phyloP scores from a whole-genome alignment of 2,888 invertebrate species.

The Myathropa florea region DNA sequence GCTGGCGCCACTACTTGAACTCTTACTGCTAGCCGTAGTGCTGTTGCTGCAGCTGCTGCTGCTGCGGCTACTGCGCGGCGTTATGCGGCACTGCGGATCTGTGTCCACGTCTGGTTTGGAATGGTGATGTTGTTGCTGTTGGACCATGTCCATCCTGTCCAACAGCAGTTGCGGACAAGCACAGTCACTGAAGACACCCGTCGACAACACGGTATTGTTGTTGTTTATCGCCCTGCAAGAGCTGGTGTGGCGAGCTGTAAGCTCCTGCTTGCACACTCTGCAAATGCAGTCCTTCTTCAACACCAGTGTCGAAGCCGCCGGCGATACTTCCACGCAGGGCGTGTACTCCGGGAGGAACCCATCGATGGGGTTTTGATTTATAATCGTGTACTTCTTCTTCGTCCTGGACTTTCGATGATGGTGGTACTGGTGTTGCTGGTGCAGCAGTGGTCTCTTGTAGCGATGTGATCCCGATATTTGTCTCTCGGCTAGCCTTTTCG shows the following conservation, averaged over 20 bases:
- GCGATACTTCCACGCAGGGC: conserved; percentile 56
- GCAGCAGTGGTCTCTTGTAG: conserved; percentile 68
- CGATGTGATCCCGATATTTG: conserved; percentile 58
- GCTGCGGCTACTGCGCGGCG: conserved; percentile 78
- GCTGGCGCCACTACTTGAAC: conserved; percentile 78
- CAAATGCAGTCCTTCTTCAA: conserved; percentile 81
- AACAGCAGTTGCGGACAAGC: conserved; percentile 70
- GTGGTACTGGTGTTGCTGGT: conserved; percentile 73
- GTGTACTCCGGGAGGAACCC: conserved; percentile 53
- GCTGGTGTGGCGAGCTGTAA: conserved; percentile 85
- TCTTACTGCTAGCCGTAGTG: conserved; percentile 81
- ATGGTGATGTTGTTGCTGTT: conserved; percentile 64
- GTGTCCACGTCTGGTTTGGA: conserved; percentile 47
- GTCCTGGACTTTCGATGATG: conserved; percentile 78
- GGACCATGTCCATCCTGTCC: conserved; percentile 72
- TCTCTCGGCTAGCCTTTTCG: conserved; percentile 70
- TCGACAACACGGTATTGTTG: conserved; percentile 73
- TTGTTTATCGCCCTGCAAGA: conserved; percentile 87
- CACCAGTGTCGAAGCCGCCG: conserved; percentile 71
- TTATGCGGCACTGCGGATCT: conserved; percentile 62
- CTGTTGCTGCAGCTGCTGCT: conserved; percentile 80
- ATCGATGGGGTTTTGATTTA: conserved; percentile 66
- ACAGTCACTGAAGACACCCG: conserved; percentile 70
- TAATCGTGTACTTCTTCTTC: conserved; percentile 76
- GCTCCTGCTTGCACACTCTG: conserved; percentile 86